Conservation (phyloP, 1,140 invertebrate genomes). For the Macrocentrus cingulum region DNA sequence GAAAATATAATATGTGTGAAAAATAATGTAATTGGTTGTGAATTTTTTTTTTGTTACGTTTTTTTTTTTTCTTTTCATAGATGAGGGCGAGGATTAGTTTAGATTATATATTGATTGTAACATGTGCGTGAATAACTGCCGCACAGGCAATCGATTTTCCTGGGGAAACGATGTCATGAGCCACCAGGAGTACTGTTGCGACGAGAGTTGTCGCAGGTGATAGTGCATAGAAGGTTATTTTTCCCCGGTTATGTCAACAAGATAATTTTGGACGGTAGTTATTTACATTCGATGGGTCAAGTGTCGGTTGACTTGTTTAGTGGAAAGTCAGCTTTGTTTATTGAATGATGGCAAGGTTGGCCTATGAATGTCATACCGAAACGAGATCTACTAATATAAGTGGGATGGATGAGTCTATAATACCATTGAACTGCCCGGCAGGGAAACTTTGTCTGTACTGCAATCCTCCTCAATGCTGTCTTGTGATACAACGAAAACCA, state of each 20-base stretch:
- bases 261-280: too few relatives aligned
- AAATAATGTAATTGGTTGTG: too few relatives aligned
- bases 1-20: too few relatives aligned
- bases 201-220: too few relatives aligned
- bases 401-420: constrained; percentile 20
- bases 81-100: neutral
- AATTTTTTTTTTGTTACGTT: too few relatives aligned
- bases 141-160: constrained; percentile 12
- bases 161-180: neutral
- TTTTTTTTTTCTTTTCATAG: neutral
- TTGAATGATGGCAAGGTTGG: constrained; percentile 37
- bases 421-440: constrained; percentile 34
- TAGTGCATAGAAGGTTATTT: too few relatives aligned
- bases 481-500: constrained; percentile 41
- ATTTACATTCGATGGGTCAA: too few relatives aligned
- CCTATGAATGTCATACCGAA: constrained; percentile 39
- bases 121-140: constrained; percentile 8
- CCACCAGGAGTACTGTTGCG: neutral
- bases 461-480: constrained; percentile 46
- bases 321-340: neutral
- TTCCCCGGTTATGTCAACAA: too few relatives aligned
- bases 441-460: constrained; percentile 44
- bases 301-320: too few relatives aligned
- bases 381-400: constrained; percentile 23
- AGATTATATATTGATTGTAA: neutral